Conservation (phyloP, 1,140 invertebrate species). For the Lucilia cuprina region DNA sequence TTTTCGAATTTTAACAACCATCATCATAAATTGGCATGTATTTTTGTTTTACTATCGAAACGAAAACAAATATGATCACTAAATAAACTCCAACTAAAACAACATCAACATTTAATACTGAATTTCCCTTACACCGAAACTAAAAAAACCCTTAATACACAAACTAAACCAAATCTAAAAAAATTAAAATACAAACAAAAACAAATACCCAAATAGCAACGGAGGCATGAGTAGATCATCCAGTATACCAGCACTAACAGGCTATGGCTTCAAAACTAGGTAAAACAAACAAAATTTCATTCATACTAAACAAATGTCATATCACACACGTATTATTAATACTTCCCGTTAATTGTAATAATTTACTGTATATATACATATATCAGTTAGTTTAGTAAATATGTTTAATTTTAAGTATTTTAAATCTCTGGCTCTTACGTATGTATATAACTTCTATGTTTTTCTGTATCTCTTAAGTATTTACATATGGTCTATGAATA, state of each 20-base stretch:
- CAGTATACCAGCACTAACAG: conserved; percentile 82
- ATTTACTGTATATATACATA: too few relatives aligned
- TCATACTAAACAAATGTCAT: background rate
- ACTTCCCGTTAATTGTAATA: too few relatives aligned
- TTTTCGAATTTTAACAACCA: background rate
- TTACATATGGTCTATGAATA: background rate
- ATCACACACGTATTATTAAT: too few relatives aligned
- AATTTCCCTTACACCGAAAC: background rate
- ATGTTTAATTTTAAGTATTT: too few relatives aligned
- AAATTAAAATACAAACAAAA: background rate
- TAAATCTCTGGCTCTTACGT: too few relatives aligned
- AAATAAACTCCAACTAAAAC: conserved; percentile 1
- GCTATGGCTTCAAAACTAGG: conserved; percentile 78
- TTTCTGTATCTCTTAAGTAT: background rate
- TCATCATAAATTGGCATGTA: background rate
- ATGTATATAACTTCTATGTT: too few relatives aligned
- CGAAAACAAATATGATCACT: background rate
- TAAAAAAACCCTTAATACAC: conserved; percentile 5
- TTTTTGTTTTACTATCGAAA: background rate
- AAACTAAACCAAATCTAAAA: conserved; percentile 20
- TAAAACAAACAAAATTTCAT: conserved; percentile 55
- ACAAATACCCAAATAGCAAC: conserved; percentile 55
- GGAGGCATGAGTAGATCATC: conserved; percentile 83
- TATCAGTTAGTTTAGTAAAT: too few relatives aligned
- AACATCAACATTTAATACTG: background rate